Evolutionary conservation across 2,113 vertebrate genomes (phyloP), one percentile per base, ranked within the genome.

Genomic region (Hypanus sabinus): DNA sequence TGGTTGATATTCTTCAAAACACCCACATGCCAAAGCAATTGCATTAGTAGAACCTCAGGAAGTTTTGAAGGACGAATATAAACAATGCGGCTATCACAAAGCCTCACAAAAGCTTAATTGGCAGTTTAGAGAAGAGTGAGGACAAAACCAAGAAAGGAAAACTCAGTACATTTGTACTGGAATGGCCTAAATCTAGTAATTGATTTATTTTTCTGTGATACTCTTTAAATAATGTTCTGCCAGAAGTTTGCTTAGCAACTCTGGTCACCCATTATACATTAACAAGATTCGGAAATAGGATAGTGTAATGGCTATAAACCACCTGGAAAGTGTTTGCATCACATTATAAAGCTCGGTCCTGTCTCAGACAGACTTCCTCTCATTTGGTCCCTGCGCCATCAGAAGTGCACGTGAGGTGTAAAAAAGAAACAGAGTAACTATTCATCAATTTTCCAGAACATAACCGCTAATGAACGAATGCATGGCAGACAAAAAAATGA

Each of bases 301-400:
- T 7, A 30, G 14, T 88, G 27, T 62, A 62, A 62, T 88, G 57
- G 85, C 57, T 88, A 88, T 57, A 33, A 62, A 62, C 27, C 85
- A 88, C 57, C 85, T 62, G 57, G 57, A 88, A 88, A 62, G 57
- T n/a, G 14, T 88, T 88, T 62, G 57, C 85, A n/a, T 65, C 85
- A 88, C 4, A 18, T 88, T 88, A 88, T 33, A 62, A 65, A 88
- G 57, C 57, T 88, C 30, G 1, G 8, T 62, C 57, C 14, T 62
- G 30, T 88, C 36, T 88, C 57, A 62, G 27, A 62, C 27, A 62
- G 27, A n/a, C 12, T 24, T 88, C 57, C 30, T 14, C 14, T 88
- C 85, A n/a, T 27, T 16, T 30, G 60, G 30, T 5, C 83, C 24
- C 27, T 60, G 83, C 60, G 27, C 57, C 27, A 65, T 30, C 62